A percentile compares a stretch with the other conserved stretches of the same genome.
phyloP scores from a whole-genome alignment of 2,113 vertebrate species.

The Sorex fumeus region DNA sequence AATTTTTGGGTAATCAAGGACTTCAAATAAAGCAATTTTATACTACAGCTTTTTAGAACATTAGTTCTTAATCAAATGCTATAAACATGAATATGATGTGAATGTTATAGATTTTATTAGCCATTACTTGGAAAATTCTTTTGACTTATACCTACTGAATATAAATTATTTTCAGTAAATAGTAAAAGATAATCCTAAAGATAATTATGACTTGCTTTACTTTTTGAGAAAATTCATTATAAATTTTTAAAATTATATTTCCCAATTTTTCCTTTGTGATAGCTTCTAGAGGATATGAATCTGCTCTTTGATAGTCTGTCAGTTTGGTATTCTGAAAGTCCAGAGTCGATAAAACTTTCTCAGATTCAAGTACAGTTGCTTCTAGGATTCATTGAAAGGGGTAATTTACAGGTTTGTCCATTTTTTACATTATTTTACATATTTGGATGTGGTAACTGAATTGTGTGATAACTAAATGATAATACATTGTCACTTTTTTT shows the following conservation, averaged over 20 bases:
- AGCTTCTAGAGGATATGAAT: conserved; percentile 95
- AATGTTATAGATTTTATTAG: conserved; percentile 57
- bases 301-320: conserved; percentile 96
- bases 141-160: conserved; percentile 25
- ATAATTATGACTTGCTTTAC: conserved; percentile 38
- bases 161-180: conserved; percentile 5
- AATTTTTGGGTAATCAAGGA: neutral
- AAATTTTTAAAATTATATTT: conserved; percentile 57
- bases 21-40: conserved; percentile 52
- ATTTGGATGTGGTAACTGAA: neutral
- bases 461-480: conserved; percentile 23
- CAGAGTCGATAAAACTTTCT: conserved; percentile 93
- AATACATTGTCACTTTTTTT: conserved; percentile 49
- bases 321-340: conserved; percentile 94
- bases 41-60: neutral
- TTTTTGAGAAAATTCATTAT: neutral
- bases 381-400: conserved; percentile 97
- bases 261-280: conserved; percentile 63
- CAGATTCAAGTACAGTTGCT: conserved; percentile 95
- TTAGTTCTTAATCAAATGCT: conserved; percentile 38
- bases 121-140: conserved; percentile 42
- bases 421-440: conserved; percentile 50
- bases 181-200: neutral
- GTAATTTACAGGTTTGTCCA: conserved; percentile 94
- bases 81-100: neutral